phyloP scores from a whole-genome alignment of 1,140 invertebrate species.

The Sminthurides bifidus region DNA sequence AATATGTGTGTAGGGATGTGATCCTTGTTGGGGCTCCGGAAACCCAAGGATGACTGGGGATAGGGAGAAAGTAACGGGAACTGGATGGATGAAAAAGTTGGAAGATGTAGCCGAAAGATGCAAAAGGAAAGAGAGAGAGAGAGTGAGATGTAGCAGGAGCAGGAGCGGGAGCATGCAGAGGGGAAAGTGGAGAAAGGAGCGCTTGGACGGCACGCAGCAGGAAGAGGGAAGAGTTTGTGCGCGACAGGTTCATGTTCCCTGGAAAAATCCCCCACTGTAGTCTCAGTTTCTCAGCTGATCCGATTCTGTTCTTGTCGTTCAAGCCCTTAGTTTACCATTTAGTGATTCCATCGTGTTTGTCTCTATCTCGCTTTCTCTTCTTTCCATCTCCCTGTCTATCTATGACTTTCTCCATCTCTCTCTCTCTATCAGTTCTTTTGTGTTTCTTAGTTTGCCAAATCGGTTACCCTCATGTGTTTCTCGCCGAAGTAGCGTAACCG shows the following conservation, averaged over 20 bases:
- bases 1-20: background rate
- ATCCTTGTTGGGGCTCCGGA: background rate
- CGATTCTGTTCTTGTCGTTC: constrained; percentile 2
- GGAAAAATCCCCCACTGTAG: background rate
- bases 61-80: background rate
- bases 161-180: background rate
- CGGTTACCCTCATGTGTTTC: too few relatives aligned
- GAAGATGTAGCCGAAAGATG: background rate
- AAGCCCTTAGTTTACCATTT: constrained; percentile 6
- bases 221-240: background rate
- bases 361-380: too few relatives aligned
- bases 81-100: background rate
- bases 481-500: too few relatives aligned
- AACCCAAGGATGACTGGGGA: background rate
- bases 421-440: too few relatives aligned
- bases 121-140: background rate
- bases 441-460: too few relatives aligned
- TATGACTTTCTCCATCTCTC: background rate
- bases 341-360: background rate
- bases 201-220: background rate
- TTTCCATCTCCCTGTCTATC: background rate
- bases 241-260: background rate
- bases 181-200: background rate
- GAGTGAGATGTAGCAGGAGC: background rate
- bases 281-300: constrained; percentile 7